phyloP scores from a whole-genome alignment of 1,140 invertebrate species.

The Episyrphus balteatus region DNA sequence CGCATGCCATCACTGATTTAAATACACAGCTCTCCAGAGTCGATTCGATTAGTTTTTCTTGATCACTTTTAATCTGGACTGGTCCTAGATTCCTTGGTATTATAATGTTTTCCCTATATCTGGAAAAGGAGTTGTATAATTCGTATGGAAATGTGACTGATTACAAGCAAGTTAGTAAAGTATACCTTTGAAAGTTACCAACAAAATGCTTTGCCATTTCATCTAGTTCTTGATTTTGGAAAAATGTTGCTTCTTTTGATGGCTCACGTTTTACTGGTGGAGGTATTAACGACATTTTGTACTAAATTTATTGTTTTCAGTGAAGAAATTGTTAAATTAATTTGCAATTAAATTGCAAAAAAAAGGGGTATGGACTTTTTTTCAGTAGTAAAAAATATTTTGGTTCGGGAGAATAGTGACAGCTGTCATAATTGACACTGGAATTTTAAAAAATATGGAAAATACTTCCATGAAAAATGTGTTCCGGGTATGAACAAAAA shows the following conservation, averaged over 20 bases:
- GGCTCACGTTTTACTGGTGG: constrained; percentile 6
- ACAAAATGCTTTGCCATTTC: constrained; percentile 52
- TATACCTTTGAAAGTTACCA: constrained; percentile 41
- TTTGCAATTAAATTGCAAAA: neutral
- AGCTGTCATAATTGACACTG: too few species aligned
- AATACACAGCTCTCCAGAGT: constrained; percentile 87
- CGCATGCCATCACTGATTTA: constrained; percentile 81
- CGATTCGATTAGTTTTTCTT: constrained; percentile 77
- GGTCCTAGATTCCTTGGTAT: constrained; percentile 66
- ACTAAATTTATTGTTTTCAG: neutral
- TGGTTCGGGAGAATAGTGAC: too few species aligned
- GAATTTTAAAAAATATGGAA: too few species aligned
- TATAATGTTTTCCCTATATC: constrained; percentile 68
- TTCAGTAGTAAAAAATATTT: too few species aligned
- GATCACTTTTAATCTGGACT: constrained; percentile 67
- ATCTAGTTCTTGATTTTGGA: constrained; percentile 43
- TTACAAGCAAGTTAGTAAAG: neutral
- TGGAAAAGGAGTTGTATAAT: constrained; percentile 17
- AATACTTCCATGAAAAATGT: too few species aligned
- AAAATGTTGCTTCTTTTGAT: constrained; percentile 17
- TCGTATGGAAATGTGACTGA: neutral
- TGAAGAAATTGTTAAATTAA: neutral
- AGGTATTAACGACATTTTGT: constrained; percentile 17
- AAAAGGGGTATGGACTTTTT: neutral
- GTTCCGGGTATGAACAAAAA: too few species aligned